phyloP scores from a whole-genome alignment of 2,888 invertebrate genomes.

The Protonemura montana region DNA sequence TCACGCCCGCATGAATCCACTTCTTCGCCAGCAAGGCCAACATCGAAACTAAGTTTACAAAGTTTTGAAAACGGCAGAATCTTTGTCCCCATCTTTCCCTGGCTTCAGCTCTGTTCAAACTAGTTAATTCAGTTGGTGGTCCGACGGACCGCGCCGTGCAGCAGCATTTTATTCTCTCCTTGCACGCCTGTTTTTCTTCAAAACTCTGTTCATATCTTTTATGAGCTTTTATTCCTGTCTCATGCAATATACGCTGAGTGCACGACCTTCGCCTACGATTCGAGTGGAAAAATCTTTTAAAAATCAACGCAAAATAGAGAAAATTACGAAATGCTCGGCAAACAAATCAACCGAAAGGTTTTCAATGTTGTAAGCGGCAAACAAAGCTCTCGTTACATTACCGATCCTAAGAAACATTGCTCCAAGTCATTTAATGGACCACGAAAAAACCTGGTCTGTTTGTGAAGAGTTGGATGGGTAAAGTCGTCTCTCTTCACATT shows the following conservation, averaged over 20 bases:
- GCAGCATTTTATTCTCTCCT: slow-evolving; percentile 7
- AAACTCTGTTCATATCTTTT: slow-evolving; percentile 23
- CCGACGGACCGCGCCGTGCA: neutral
- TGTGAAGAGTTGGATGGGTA: too few relatives aligned
- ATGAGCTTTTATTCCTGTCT: neutral
- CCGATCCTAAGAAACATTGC: too few relatives aligned
- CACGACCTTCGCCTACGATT: neutral
- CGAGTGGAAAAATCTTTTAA: too few relatives aligned
- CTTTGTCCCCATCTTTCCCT: slow-evolving; percentile 17
- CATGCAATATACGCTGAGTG: neutral
- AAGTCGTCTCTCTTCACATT: too few relatives aligned
- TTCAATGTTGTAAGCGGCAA: too few relatives aligned
- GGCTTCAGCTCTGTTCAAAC: slow-evolving; percentile 13
- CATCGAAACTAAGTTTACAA: slow-evolving; percentile 21
- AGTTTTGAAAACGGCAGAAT: slow-evolving; percentile 8
- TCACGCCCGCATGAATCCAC: neutral
- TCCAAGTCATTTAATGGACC: too few relatives aligned
- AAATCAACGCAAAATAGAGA: too few relatives aligned
- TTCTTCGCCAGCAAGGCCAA: neutral
- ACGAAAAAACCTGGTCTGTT: too few relatives aligned
- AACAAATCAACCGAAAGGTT: too few relatives aligned
- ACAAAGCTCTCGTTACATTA: too few relatives aligned
- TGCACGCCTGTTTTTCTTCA: slow-evolving; percentile 16
- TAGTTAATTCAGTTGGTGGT: slow-evolving; percentile 13
- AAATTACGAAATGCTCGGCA: too few relatives aligned